A percentile compares a stretch with the other conserved stretches of the same genome.
These are phyloP conservation scores for Cyprinodon diabolis DNA, from an alignment of 2,797 vertebrate species.

Conservation along the genomic window DNA sequence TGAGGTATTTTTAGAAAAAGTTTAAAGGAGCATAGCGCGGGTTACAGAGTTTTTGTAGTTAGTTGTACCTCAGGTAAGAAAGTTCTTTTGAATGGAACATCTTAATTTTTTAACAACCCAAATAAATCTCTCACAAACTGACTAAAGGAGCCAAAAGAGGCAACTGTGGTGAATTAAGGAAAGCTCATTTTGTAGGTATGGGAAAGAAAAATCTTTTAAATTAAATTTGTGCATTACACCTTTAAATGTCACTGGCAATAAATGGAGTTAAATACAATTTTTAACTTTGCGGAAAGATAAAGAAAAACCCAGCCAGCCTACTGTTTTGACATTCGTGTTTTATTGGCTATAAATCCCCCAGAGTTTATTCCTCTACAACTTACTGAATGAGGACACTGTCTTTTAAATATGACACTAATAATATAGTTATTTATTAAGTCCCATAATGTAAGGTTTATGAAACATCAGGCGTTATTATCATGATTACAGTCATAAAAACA, in stretches of 20 bases:
- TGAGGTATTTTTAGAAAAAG: neutral
- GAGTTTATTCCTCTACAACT: neutral
- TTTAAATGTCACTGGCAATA: neutral
- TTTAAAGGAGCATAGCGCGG: neutral
- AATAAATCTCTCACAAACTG: too few species aligned
- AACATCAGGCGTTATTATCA: neutral
- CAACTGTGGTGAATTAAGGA: too few species aligned
- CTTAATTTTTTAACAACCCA: too few species aligned
- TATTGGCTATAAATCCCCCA: neutral
- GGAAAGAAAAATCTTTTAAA: too few species aligned
- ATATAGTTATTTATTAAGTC: slow-evolving; percentile 1
- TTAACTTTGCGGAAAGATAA: neutral
- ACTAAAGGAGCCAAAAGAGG: too few species aligned
- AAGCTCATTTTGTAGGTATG: too few species aligned
- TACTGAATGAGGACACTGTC: neutral
- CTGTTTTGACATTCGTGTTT: neutral
- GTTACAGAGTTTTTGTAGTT: too few species aligned
- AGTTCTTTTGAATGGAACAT: too few species aligned
- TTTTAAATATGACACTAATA: neutral
- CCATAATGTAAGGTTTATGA: neutral
- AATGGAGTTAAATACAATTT: neutral
- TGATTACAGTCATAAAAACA: neutral
- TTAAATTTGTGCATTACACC: too few species aligned
- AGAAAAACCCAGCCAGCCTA: too few species aligned
- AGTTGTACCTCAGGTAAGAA: too few species aligned